Conservation (phyloP, 1,140 invertebrate species). For the Meloidogyne floridensis region DNA sequence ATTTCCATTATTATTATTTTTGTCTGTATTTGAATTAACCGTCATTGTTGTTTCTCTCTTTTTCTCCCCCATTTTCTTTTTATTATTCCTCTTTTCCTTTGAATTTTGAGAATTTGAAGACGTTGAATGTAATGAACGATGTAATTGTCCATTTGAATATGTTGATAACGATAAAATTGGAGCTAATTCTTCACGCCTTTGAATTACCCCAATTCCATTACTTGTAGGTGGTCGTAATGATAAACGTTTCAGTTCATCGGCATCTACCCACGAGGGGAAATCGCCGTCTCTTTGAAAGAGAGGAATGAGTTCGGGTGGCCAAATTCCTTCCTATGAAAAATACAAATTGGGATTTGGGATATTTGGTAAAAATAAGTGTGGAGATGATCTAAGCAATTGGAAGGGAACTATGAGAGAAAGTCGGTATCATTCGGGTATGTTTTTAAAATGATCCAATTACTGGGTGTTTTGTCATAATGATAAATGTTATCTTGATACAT, state of each 20-base stretch:
- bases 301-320: slow-evolving; percentile 47
- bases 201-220: background rate
- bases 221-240: slow-evolving; percentile 17
- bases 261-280: slow-evolving; percentile 53
- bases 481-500: no score
- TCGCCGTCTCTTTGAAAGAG: slow-evolving; percentile 47
- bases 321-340: slow-evolving; percentile 47
- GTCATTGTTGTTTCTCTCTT: background rate
- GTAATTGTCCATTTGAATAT: slow-evolving; percentile 32
- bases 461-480: no score
- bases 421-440: no score
- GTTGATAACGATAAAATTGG: slow-evolving; percentile 35
- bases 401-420: no score
- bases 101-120: slow-evolving; percentile 7
- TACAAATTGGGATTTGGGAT: no score
- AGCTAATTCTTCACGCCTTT: background rate
- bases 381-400: no score
- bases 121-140: slow-evolving; percentile 33
- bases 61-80: slow-evolving; percentile 17
- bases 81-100: slow-evolving; percentile 22
- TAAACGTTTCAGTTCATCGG: slow-evolving; percentile 35
- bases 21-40: background rate
- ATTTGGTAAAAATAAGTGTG: no score
- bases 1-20: slow-evolving; percentile 2
- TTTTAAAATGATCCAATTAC: no score